Percentiles rank a stretch among this genome's conserved stretches.
These are phyloP conservation scores for Xiphorhynchus elegans DNA, from an alignment of 2,113 vertebrate genomes.

Conservation along the genomic window DNA sequence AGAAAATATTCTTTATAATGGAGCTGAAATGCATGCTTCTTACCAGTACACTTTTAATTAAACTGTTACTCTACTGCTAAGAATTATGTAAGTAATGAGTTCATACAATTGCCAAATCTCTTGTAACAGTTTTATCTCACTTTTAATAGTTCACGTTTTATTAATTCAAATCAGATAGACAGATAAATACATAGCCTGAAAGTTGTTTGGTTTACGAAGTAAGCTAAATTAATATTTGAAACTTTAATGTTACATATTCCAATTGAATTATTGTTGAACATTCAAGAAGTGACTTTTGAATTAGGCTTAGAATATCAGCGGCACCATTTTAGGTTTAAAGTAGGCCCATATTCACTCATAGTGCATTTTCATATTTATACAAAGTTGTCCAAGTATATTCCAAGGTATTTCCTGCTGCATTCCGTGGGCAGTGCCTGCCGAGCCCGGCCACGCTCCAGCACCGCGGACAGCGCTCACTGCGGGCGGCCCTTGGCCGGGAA, in stretches of 20 bases:
- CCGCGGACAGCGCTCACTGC: constrained; percentile 2
- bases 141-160: not conserved
- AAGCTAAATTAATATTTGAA: not conserved
- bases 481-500: not conserved
- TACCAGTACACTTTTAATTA: not conserved
- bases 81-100: not conserved
- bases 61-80: not conserved
- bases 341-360: not conserved
- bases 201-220: not conserved
- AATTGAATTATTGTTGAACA: not conserved
- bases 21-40: not conserved
- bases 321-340: not conserved
- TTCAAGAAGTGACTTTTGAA: not conserved
- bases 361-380: not conserved
- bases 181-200: not conserved
- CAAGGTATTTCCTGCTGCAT: accelerated
- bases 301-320: not conserved
- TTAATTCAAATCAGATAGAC: not conserved
- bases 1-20: not conserved
- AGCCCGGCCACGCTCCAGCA: not conserved
- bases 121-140: not conserved
- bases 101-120: not conserved
- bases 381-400: accelerated
- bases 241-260: not conserved
- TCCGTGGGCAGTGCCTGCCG: accelerated